Evolutionary conservation across 2,113 vertebrate species (phyloP).

Genomic region (Nibea albiflora): DNA sequence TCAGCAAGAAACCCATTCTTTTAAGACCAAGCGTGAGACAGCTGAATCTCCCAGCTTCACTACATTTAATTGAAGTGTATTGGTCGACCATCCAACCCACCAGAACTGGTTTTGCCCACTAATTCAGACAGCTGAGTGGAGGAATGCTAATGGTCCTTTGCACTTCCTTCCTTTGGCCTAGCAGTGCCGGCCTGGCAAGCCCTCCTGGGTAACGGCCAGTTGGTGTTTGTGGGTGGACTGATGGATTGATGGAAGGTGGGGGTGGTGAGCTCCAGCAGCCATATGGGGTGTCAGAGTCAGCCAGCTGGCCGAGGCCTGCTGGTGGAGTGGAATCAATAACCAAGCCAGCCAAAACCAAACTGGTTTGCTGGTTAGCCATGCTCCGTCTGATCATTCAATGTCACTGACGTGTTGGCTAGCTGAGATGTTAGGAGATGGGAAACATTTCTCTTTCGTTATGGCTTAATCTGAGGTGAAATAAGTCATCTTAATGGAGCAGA

Average conservation of each 20-base stretch:
- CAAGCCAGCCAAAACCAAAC: slow-evolving; percentile 50
- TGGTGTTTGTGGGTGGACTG: slow-evolving; percentile 60
- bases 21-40: neutral
- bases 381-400: slow-evolving; percentile 23
- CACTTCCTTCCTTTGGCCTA: slow-evolving; percentile 32
- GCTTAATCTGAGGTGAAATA: slow-evolving; percentile 20
- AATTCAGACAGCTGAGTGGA: slow-evolving; percentile 16
- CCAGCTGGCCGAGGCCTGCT: slow-evolving; percentile 56
- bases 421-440: slow-evolving; percentile 16
- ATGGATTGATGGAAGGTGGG: slow-evolving; percentile 56
- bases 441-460: slow-evolving; percentile 1
- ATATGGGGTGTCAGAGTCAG: slow-evolving; percentile 40
- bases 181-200: slow-evolving; percentile 19
- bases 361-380: slow-evolving; percentile 40
- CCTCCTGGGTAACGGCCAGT: slow-evolving; percentile 36
- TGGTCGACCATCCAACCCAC: neutral
- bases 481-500: neutral
- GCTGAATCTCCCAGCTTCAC: neutral
- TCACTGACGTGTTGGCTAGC: slow-evolving; percentile 40
- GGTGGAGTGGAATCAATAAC: slow-evolving; percentile 45
- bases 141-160: slow-evolving; percentile 53
- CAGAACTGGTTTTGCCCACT: slow-evolving; percentile 28
- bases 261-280: slow-evolving; percentile 39
- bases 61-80: neutral
- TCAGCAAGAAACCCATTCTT: neutral